Evolutionary conservation across 2,113 vertebrate species (phyloP), one percentile per base, ranked within the genome.

Genomic region (Stegostoma tigrinum): DNA sequence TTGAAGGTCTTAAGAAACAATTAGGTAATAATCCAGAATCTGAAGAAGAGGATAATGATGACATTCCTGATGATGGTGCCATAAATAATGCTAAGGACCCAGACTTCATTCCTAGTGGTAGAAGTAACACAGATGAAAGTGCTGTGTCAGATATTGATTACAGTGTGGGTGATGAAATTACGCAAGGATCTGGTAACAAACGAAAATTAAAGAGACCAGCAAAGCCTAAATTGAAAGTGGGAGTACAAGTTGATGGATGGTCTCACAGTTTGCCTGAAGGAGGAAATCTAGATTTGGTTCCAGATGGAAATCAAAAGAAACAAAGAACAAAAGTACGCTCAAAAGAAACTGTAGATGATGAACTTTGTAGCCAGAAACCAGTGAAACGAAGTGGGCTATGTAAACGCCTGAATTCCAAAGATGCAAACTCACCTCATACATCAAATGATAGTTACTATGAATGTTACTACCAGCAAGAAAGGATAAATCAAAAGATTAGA

Each of bases 401-500:
- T 96, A 99, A 99, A 96, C 97, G 98, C 12, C 98, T 98, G 52
- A 98, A 98, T 97, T 97, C 98, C 27, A 98, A 97, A 96, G 99
- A 99, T 70, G 96, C 96, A 0, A 97, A 97, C 96, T 97, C 98
- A 0, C 97, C 98, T 0, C 98, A 98, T 72, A 97, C 97, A 75
- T 96, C 97, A 95, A 96, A 97, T 96, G 98, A 99, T 21, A 97
- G 96, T 38, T 97, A 97, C 70, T 98, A 98, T 0, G 99, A 99
- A 95, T 97, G 98, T 96, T 99, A 99, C 96, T 98, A 98, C 94
- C 99, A 99, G 97, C 99, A 99, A 96, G 99, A 99, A 97, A 98
- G 98, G 96, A 99, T 99, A 97, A 97, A 98, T 96, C 99, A 99
- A 97, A 99, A 99, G 97, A 99, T 99, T 95, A 98, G 98, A 96